Percentiles rank a stretch among this genome's conserved stretches.
Evolutionary conservation across 1,140 invertebrate genomes (phyloP).

Genomic region (Drosophila hydei): DNA sequence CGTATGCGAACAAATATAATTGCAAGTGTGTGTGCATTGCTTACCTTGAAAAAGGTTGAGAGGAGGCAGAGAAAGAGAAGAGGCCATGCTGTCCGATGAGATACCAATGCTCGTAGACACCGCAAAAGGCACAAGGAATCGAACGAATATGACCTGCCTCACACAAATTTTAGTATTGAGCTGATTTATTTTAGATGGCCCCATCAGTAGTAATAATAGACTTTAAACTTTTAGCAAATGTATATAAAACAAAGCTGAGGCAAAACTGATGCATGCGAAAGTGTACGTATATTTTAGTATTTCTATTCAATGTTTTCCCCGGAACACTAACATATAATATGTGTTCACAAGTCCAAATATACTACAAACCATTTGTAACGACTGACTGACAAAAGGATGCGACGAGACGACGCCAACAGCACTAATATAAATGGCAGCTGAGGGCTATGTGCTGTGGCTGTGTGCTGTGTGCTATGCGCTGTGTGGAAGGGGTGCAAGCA

Average conservation of each 20-base stretch:
- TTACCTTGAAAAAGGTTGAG: no score
- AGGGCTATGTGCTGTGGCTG: not conserved
- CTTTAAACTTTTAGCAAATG: no score
- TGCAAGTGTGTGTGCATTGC: no score
- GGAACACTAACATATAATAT: conserved; percentile 4
- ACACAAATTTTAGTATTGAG: no score
- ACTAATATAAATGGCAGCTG: conserved; percentile 29
- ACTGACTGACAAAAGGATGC: conserved; percentile 46
- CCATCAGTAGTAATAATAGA: no score
- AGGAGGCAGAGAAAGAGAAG: no score
- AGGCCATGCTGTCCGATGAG: no score
- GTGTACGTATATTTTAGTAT: not conserved
- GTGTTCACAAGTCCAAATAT: conserved; percentile 1
- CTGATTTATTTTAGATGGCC: no score
- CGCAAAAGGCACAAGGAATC: no score
- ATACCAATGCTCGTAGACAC: no score
- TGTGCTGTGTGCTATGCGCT: not conserved
- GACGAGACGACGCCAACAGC: conserved; percentile 48
- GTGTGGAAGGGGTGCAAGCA: conserved; percentile 13
- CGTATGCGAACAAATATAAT: no score
- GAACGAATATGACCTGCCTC: no score
- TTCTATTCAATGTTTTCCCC: not conserved
- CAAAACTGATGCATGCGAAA: not conserved
- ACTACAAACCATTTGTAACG: conserved; percentile 22
- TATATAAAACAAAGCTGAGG: not conserved